Evolutionary conservation across 2,888 invertebrate species (phyloP).

Genomic region (Agrotis ipsilon): DNA sequence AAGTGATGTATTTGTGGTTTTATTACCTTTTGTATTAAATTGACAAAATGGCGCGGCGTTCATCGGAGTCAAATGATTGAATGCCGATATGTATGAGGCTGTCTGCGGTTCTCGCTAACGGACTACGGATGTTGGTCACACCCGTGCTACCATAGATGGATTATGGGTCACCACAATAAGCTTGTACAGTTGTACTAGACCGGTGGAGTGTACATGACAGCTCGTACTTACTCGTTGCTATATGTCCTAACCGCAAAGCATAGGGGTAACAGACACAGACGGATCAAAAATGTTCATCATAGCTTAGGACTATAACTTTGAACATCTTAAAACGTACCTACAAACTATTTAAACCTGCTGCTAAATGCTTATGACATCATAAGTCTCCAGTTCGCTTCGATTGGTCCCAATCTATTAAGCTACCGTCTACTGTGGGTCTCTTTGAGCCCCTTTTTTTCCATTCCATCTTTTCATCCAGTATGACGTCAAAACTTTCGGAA

Average conservation of each 20-base stretch:
- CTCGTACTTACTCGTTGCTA: background rate
- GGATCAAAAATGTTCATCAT: background rate
- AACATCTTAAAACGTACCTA: background rate
- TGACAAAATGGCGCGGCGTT: conserved; percentile 49
- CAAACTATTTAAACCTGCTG: too few relatives aligned
- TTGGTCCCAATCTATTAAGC: conserved; percentile 8
- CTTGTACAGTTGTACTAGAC: background rate
- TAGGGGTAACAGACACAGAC: background rate
- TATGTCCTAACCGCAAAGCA: background rate
- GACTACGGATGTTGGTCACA: conserved; percentile 29
- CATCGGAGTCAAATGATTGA: conserved; percentile 45
- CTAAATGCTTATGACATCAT: conserved; percentile 4
- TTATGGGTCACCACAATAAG: conserved; percentile 29
- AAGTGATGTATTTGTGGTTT: conserved; percentile 52
- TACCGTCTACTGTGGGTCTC: background rate
- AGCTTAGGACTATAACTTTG: background rate
- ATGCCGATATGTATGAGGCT: conserved; percentile 51
- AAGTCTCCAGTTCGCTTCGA: background rate
- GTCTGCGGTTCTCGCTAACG: conserved; percentile 34
- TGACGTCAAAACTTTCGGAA: conserved; percentile 36
- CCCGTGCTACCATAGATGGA: conserved; percentile 24
- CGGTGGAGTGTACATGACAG: background rate
- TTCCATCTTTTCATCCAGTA: conserved; percentile 25
- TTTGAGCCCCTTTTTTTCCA: conserved; percentile 2
- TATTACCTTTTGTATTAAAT: conserved; percentile 54